A percentile compares a stretch with the other conserved stretches of the same genome.
Evolutionary conservation across 2,113 vertebrate genomes (phyloP).

Genomic region (Salvelinus sp.): DNA sequence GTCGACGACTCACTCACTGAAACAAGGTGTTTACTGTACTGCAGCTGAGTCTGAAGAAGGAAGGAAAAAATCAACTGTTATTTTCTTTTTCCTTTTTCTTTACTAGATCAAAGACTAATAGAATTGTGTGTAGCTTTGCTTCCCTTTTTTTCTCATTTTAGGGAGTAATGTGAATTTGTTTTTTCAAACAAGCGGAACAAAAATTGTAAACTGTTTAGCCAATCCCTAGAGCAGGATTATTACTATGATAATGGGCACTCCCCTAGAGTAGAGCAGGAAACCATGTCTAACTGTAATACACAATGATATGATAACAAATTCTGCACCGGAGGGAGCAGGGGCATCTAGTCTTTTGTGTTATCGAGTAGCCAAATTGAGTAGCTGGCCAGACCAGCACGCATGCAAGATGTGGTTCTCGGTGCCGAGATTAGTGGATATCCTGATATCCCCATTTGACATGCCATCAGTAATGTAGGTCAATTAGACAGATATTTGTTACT

Average conservation of each 20-base stretch:
- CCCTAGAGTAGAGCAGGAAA: conserved; percentile 46
- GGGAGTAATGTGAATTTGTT: neutral
- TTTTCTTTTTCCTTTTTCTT: neutral
- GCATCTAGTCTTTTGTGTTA: too few relatives aligned
- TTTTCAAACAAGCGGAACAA: neutral
- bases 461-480: neutral
- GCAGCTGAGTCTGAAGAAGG: neutral
- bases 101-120: conserved; percentile 14
- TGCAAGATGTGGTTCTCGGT: neutral
- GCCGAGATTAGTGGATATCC: neutral
- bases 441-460: neutral
- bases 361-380: too few relatives aligned
- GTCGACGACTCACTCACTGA: conserved; percentile 10
- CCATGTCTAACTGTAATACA: conserved; percentile 29
- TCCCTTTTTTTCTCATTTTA: neutral
- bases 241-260: conserved; percentile 22
- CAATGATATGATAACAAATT: conserved; percentile 49
- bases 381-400: too few relatives aligned
- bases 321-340: conserved; percentile 33
- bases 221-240: conserved; percentile 43
- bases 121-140: neutral
- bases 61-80: neutral
- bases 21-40: conserved; percentile 13
- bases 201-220: conserved; percentile 16
- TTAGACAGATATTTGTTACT: too few relatives aligned